Evolutionary conservation across 2,888 invertebrate species (phyloP).

Genomic region (Deilephila porcellus): DNA sequence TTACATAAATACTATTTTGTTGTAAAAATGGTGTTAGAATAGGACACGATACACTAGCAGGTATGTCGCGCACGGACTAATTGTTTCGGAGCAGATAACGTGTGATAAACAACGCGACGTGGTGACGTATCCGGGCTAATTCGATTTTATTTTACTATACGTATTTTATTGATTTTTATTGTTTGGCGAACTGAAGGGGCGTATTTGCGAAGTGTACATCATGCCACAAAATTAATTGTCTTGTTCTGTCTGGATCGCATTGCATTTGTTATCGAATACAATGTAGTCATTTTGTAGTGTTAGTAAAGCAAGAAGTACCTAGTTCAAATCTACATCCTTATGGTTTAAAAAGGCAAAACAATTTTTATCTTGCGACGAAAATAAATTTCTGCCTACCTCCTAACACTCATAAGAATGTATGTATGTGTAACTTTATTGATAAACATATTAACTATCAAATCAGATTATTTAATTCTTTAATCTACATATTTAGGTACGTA

Average conservation of each 20-base stretch:
- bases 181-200: background rate
- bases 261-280: no score
- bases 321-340: no score
- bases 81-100: slow-evolving; percentile 69
- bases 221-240: background rate
- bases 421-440: no score
- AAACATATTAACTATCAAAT: no score
- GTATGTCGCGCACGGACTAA: slow-evolving; percentile 66
- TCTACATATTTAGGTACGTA: background rate
- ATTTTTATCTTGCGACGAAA: no score
- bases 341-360: no score
- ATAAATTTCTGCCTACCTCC: no score
- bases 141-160: slow-evolving; percentile 25
- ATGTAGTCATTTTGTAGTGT: no score
- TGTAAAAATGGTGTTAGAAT: slow-evolving; percentile 16
- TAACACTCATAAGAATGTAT: no score
- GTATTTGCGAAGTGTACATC: background rate
- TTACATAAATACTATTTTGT: background rate
- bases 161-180: slow-evolving; percentile 5
- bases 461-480: no score
- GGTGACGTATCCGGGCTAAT: slow-evolving; percentile 41
- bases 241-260: background rate
- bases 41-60: slow-evolving; percentile 52
- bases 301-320: no score
- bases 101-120: slow-evolving; percentile 61